A percentile compares a stretch with the other conserved stretches of the same genome.
Evolutionary conservation across 1,140 invertebrate genomes (phyloP).

Genomic region (Cardiocondyla obscurior): DNA sequence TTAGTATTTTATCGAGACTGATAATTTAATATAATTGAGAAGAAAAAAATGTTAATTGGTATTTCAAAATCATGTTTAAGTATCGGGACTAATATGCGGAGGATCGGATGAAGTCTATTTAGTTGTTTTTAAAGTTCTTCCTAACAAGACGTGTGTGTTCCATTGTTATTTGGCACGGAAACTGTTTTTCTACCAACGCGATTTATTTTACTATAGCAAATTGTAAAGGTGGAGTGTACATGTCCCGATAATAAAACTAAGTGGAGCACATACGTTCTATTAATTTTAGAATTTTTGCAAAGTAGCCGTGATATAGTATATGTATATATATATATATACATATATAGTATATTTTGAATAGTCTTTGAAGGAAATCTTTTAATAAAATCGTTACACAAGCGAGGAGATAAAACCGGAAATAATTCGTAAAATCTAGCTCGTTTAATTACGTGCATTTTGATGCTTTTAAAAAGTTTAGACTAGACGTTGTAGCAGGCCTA

Average conservation of each 20-base stretch:
- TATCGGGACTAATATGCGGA: background rate
- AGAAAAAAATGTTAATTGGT: background rate
- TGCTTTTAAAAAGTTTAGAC: slow-evolving; percentile 24
- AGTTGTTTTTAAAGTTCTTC: background rate
- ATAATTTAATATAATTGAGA: slow-evolving; percentile 14
- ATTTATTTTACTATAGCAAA: background rate
- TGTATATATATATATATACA: no score
- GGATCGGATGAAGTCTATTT: background rate
- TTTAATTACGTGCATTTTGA: slow-evolving; percentile 2
- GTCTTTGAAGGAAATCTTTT: slow-evolving; percentile 33
- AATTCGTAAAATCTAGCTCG: slow-evolving; percentile 3
- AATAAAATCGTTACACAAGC: background rate
- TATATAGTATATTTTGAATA: slow-evolving; percentile 22
- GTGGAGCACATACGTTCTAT: background rate
- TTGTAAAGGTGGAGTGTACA: background rate
- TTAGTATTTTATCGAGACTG: slow-evolving; percentile 23
- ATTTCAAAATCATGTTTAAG: background rate
- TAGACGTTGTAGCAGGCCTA: slow-evolving; percentile 46
- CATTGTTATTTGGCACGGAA: background rate
- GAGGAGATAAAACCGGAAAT: background rate
- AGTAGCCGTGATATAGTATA: slow-evolving; percentile 5
- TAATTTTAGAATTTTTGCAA: slow-evolving; percentile 3
- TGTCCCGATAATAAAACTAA: background rate
- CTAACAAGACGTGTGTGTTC: background rate
- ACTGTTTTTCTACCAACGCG: slow-evolving; percentile 18